Conservation (phyloP, 2,797 vertebrate genomes). For the Neosilurus hyrtlii region DNA sequence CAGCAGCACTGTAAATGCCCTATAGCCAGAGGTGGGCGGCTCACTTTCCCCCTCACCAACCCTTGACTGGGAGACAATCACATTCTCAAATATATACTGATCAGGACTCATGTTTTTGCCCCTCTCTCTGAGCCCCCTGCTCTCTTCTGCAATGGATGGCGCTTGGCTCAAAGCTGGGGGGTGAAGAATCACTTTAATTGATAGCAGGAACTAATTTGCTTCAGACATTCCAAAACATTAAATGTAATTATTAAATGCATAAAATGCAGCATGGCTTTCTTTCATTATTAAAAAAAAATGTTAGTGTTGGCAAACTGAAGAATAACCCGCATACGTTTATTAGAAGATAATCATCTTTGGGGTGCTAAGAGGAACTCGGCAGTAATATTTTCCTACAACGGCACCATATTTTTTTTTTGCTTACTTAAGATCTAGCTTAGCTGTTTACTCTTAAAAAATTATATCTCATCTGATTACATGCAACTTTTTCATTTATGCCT, state of each 20-base stretch:
- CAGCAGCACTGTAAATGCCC: no score
- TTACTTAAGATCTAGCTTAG: not conserved
- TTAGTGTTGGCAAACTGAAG: not conserved
- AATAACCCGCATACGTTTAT: not conserved
- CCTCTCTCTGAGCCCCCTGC: no score
- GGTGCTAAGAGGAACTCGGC: not conserved
- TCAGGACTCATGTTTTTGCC: no score
- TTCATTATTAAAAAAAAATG: not conserved
- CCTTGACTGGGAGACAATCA: no score
- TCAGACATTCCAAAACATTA: not conserved
- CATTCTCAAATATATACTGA: no score
- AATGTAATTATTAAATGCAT: not conserved
- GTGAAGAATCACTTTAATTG: not conserved
- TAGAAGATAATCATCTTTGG: not conserved
- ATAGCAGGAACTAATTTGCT: not conserved
- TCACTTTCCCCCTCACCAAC: no score
- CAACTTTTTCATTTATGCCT: constrained; percentile 16
- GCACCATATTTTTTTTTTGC: not conserved
- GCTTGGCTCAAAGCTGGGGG: no score
- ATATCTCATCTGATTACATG: not conserved
- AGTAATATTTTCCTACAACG: not conserved
- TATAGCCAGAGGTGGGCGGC: no score
- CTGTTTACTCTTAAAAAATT: constrained; percentile 21
- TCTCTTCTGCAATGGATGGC: no score
- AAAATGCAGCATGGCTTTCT: not conserved